These are phyloP conservation scores for Coenonympha glycerion DNA, from an alignment of 2,888 invertebrate genomes.

Conservation along the genomic window DNA sequence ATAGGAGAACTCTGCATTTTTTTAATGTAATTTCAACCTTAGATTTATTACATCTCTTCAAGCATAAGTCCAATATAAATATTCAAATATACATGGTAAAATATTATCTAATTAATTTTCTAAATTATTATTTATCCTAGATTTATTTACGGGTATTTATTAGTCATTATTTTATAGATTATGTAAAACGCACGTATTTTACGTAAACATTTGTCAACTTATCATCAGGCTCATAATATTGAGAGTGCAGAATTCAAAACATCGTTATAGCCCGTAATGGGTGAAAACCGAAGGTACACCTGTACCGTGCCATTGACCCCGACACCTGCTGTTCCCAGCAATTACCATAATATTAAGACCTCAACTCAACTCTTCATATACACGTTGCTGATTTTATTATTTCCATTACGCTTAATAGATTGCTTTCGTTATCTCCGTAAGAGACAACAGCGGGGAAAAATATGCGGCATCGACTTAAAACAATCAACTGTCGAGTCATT, in stretches of 20 bases:
- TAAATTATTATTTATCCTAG: too few species aligned
- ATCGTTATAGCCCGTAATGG: conserved; percentile 14
- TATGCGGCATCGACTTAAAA: not conserved
- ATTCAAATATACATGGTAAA: too few species aligned
- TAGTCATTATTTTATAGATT: too few species aligned
- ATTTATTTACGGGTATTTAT: too few species aligned
- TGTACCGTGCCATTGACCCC: conserved; percentile 56
- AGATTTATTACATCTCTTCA: too few species aligned
- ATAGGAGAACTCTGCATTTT: too few species aligned
- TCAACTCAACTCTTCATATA: not conserved
- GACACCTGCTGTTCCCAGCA: conserved; percentile 51
- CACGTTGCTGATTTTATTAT: conserved; percentile 2
- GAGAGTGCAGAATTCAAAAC: not conserved
- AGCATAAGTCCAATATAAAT: too few species aligned
- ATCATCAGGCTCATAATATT: not conserved
- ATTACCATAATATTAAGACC: conserved; percentile 6
- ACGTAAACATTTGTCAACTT: too few species aligned
- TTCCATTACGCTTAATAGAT: not conserved
- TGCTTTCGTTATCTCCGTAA: not conserved
- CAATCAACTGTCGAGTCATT: too few species aligned
- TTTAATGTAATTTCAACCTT: too few species aligned
- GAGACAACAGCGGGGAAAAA: not conserved
- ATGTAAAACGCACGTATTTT: too few species aligned
- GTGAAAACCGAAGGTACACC: conserved; percentile 20
- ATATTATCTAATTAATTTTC: too few species aligned